phyloP scores from a whole-genome alignment of 2,888 invertebrate species.

The Frankliniella intonsa region DNA sequence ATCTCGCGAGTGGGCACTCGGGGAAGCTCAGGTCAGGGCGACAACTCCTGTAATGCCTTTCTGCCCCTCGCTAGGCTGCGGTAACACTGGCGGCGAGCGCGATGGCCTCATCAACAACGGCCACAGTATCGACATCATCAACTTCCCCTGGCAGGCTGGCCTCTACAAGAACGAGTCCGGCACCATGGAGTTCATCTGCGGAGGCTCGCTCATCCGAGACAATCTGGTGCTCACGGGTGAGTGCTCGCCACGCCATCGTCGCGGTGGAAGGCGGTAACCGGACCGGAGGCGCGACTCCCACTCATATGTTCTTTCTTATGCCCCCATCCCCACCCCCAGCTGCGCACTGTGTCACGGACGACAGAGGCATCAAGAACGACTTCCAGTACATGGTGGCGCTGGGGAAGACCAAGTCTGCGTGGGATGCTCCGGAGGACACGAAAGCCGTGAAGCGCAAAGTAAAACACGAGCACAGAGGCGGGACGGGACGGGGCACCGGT shows the following conservation, averaged over 20 bases:
- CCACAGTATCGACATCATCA: background rate
- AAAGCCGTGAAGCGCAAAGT: background rate
- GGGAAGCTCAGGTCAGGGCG: background rate
- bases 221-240: conserved; percentile 1
- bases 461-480: background rate
- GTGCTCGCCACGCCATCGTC: background rate
- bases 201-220: background rate
- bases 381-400: background rate
- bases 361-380: background rate
- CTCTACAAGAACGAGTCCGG: background rate
- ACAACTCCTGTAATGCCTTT: background rate
- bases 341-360: background rate
- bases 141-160: conserved; percentile 2
- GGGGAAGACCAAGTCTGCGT: conserved; percentile 15
- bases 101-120: background rate
- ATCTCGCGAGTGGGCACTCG: background rate
- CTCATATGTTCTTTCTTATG: background rate
- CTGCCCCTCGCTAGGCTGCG: background rate
- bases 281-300: background rate
- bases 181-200: background rate
- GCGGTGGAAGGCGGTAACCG: no score
- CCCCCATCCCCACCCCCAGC: background rate
- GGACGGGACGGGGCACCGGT: background rate
- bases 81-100: background rate
- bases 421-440: background rate